These are phyloP conservation scores for Odontesthes bonariensis DNA, from an alignment of 2,113 vertebrate genomes.

Conservation along the genomic window DNA sequence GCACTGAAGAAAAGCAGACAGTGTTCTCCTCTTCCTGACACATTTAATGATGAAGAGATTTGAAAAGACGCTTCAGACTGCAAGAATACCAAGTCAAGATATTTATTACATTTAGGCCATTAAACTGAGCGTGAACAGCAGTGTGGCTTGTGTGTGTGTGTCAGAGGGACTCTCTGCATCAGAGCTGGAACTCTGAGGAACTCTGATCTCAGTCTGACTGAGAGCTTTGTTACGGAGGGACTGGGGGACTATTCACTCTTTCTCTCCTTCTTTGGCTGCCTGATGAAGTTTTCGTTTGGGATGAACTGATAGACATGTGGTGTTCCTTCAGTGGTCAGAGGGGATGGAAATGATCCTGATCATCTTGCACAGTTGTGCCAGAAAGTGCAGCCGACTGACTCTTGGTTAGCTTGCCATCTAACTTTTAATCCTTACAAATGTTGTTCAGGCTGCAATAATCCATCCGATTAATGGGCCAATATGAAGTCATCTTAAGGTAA, in stretches of 20 bases:
- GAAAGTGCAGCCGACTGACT: too few relatives aligned
- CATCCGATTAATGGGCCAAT: too few relatives aligned
- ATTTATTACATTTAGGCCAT: background rate
- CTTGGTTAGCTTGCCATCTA: too few relatives aligned
- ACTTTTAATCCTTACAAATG: too few relatives aligned
- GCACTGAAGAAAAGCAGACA: too few relatives aligned
- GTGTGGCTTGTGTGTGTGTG: slow-evolving; percentile 2
- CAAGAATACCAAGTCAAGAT: background rate
- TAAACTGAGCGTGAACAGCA: too few relatives aligned
- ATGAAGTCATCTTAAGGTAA: too few relatives aligned
- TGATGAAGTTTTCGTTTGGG: slow-evolving; percentile 32
- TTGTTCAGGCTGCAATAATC: too few relatives aligned
- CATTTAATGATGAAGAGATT: too few relatives aligned
- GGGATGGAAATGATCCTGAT: slow-evolving; percentile 57
- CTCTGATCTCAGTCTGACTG: slow-evolving; percentile 26
- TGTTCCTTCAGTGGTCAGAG: slow-evolving; percentile 33
- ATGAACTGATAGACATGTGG: slow-evolving; percentile 39
- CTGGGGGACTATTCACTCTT: slow-evolving; percentile 6
- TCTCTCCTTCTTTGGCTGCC: slow-evolving; percentile 9
- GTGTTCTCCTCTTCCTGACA: too few relatives aligned
- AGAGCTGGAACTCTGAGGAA: slow-evolving; percentile 31
- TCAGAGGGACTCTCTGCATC: slow-evolving; percentile 6
- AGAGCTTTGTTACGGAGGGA: slow-evolving; percentile 42
- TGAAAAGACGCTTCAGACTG: too few relatives aligned
- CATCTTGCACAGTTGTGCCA: too few relatives aligned